Evolutionary conservation across 2,888 invertebrate species (phyloP), one percentile per base, ranked within the genome.

Genomic region (Standfussiana lucernea): DNA sequence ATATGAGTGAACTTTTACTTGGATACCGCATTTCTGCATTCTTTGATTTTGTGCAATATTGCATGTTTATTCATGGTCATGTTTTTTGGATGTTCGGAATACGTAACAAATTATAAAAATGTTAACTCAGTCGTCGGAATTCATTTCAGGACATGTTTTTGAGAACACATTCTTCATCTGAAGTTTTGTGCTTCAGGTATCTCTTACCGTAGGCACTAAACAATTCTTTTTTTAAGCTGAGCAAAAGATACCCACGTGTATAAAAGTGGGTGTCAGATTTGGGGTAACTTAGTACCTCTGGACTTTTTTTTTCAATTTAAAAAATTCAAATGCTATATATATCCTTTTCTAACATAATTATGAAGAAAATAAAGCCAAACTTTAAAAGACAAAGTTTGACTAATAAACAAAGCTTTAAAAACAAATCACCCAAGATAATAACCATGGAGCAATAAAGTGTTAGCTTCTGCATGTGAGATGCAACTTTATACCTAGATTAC

Each of bases 1-100:
- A 91, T 91, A 90, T 90, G 89, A 88, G 89, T 79, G 85, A 91
- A 94, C 93, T 93, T 93, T 93, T 94, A 93, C 93, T 91, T 75
- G 75, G 79, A 78, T 72, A 65, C 86, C 86, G 61, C 77, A 75
- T 75, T 77, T 85, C 73, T 83, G 79, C 80, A 86, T 80, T 79
- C 77, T 86, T 87, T 77, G 86, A 87, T 85, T 86, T 84, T 82
- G 80, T 87, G 86, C 77, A 88, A 86, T 73, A 69, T 64, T 70
- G 66, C 75, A 73, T 83, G 64, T 81, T 80, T 84, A 72, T 80
- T 79, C 80, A 87, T 83, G 66, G 24, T 64, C 75, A 56, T 72
- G 74, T 69, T 75, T 75, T 80, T 78, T 10, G 74, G 66, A 50
- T 72, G 64, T 71, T 77, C 50, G 13, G 32, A 72, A 59, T 71